Evolutionary conservation across 2,797 vertebrate species (phyloP).

Genomic region (Micromesistius poutassou): DNA sequence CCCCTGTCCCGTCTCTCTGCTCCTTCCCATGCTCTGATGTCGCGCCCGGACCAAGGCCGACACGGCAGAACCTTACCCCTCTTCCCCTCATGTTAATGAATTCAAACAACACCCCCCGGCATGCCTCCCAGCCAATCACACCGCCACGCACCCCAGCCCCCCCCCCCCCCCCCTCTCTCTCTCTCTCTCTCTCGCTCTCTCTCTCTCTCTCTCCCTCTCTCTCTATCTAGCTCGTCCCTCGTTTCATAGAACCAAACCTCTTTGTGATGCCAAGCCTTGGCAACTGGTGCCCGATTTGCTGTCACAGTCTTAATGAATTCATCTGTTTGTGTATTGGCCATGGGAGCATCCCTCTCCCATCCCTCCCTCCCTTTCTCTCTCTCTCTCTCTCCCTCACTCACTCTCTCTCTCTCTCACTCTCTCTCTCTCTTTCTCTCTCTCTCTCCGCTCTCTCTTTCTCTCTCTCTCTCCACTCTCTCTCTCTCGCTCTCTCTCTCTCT

Average conservation of each 20-base stretch:
- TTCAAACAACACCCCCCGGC: constrained; percentile 69
- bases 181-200: constrained; percentile 32
- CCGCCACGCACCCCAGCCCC: constrained; percentile 10
- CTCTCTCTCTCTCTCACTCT: constrained; percentile 20
- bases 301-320: constrained; percentile 89
- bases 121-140: constrained; percentile 55
- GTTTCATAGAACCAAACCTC: constrained; percentile 75
- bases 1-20: constrained; percentile 24
- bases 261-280: constrained; percentile 79
- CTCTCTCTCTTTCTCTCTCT: constrained; percentile 21
- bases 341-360: constrained; percentile 64
- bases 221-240: constrained; percentile 48
- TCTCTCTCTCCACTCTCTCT: constrained; percentile 42
- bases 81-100: constrained; percentile 70
- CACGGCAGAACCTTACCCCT: constrained; percentile 58
- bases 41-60: constrained; percentile 59
- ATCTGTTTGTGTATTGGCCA: constrained; percentile 85
- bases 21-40: constrained; percentile 34
- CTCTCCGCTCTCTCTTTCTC: constrained; percentile 26
- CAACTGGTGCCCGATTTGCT: constrained; percentile 77
- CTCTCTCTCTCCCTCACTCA: constrained; percentile 46
- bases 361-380: constrained; percentile 29
- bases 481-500: background rate
- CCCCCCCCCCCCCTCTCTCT: constrained; percentile 13
- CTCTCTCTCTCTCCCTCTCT: constrained; percentile 39